A percentile compares a stretch with the other conserved stretches of the same genome.
These are phyloP conservation scores for Diplolepis rosae DNA, from an alignment of 2,888 invertebrate species.

Conservation along the genomic window DNA sequence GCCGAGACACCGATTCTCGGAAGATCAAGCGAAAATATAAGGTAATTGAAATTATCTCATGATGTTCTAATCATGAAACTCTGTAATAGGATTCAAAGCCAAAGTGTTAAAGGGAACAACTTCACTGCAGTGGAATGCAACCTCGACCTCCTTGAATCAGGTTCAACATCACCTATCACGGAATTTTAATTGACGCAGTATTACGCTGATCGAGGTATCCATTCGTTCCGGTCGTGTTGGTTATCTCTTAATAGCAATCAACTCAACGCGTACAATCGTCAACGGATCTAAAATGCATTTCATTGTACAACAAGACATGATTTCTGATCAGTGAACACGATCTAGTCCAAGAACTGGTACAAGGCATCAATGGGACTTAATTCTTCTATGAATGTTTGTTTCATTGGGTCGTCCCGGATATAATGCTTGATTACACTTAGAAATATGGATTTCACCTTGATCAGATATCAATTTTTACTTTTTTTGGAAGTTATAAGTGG, in stretches of 20 bases:
- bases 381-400: not conserved
- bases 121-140: no score
- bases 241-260: not conserved
- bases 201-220: not conserved
- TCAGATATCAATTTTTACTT: not conserved
- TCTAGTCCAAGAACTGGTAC: constrained; percentile 14
- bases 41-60: not conserved
- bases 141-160: not conserved
- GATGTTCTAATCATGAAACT: not conserved
- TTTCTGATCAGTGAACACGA: constrained; percentile 5
- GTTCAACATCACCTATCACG: not conserved
- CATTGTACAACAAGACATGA: not conserved
- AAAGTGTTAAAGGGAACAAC: no score
- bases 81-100: not conserved
- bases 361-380: constrained; percentile 2
- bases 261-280: not conserved
- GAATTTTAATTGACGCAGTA: not conserved
- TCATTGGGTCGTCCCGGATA: not conserved
- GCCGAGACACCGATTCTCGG: constrained; percentile 12
- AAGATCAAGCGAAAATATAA: not conserved
- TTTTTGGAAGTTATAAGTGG: no score
- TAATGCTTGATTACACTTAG: not conserved
- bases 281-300: not conserved
- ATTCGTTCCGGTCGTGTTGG: not conserved
- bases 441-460: not conserved